These are phyloP conservation scores for Crepidodera aurea DNA, from an alignment of 2,888 invertebrate species.

Conservation along the genomic window DNA sequence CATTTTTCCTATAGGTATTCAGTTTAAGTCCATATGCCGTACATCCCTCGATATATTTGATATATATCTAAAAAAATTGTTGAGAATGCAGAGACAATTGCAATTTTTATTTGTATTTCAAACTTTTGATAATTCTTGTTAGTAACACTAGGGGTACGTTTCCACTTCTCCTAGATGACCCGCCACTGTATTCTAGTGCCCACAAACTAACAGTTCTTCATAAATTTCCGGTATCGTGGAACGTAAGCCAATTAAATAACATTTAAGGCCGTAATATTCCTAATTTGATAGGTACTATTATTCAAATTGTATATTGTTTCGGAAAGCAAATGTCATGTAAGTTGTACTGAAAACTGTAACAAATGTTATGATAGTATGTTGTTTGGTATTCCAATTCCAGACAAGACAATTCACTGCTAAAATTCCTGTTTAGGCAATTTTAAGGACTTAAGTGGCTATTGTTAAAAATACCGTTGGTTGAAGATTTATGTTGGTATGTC, in stretches of 20 bases:
- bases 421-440: neutral
- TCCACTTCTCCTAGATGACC: too few species aligned
- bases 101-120: too few species aligned
- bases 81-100: too few species aligned
- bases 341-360: neutral
- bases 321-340: neutral
- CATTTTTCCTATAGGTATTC: too few species aligned
- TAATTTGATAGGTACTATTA: neutral
- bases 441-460: neutral
- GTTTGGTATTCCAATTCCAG: neutral
- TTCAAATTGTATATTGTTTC: slow-evolving; percentile 1
- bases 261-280: neutral
- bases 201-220: neutral
- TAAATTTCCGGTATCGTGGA: neutral
- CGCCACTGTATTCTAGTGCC: neutral
- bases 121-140: too few species aligned
- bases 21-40: too few species aligned
- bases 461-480: neutral
- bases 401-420: neutral
- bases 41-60: too few species aligned
- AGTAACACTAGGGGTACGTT: too few species aligned
- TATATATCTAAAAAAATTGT: too few species aligned
- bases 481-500: neutral
- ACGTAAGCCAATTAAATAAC: neutral
- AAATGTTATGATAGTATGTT: neutral